Percentiles rank a stretch among this genome's conserved stretches.
phyloP scores from a whole-genome alignment of 1,140 invertebrate species.

The Leguminivora glycinivorella region DNA sequence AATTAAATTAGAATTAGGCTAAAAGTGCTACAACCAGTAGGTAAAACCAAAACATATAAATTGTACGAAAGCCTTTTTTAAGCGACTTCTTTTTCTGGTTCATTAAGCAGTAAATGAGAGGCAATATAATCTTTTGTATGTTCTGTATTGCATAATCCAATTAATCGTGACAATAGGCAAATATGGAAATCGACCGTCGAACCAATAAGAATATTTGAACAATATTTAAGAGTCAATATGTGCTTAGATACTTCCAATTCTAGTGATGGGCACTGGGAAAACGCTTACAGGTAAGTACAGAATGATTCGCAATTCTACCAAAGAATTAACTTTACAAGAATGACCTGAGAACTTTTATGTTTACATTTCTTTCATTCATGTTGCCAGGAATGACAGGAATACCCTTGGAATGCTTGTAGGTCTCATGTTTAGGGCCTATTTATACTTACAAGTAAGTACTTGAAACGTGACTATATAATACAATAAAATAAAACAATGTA shows the following conservation, averaged over 20 bases:
- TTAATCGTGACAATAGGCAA: constrained; percentile 37
- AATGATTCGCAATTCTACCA: neutral
- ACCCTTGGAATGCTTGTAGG: too few relatives aligned
- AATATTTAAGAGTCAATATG: constrained; percentile 6
- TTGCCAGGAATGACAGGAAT: too few relatives aligned
- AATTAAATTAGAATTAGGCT: too few relatives aligned
- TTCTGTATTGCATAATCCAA: constrained; percentile 30
- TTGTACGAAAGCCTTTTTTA: neutral
- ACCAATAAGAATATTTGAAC: constrained; percentile 4
- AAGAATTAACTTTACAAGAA: too few relatives aligned
- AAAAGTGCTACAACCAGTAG: too few relatives aligned
- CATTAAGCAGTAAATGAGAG: neutral
- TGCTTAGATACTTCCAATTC: constrained; percentile 10
- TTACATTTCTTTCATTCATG: too few relatives aligned
- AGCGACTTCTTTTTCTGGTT: neutral
- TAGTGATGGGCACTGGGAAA: neutral
- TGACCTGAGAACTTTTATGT: too few relatives aligned
- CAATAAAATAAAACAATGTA: too few relatives aligned
- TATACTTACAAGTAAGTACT: too few relatives aligned
- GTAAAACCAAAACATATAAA: too few relatives aligned
- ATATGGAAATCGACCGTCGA: constrained; percentile 34
- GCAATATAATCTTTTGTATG: constrained; percentile 34
- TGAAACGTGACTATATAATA: too few relatives aligned
- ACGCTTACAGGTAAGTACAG: neutral
- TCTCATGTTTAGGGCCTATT: too few relatives aligned